These are phyloP conservation scores for Chelonia mydas DNA, from an alignment of 2,797 vertebrate species.

Conservation along the genomic window DNA sequence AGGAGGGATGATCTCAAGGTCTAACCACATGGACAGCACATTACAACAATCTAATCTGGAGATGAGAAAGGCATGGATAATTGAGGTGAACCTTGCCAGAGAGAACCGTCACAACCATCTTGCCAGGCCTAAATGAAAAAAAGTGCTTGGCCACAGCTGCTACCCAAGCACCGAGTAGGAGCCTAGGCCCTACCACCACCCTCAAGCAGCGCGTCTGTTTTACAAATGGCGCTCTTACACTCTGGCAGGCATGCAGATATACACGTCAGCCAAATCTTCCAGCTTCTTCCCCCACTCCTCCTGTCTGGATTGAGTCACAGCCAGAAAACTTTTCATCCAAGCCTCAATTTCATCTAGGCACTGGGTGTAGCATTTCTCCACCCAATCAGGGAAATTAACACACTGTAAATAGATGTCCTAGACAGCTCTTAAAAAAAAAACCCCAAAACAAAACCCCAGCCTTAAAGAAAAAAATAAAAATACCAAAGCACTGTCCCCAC, in stretches of 20 bases:
- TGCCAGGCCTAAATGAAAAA: not conserved
- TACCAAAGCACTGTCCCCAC: not conserved
- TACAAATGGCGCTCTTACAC: not conserved
- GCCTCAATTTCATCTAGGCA: not conserved
- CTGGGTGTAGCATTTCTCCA: not conserved
- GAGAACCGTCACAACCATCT: not conserved
- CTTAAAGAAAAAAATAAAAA: not conserved
- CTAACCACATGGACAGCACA: not conserved
- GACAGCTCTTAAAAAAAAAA: not conserved
- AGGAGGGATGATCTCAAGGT: not conserved
- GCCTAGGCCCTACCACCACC: not conserved
- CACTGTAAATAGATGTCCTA: not conserved
- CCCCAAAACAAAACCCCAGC: too few relatives aligned
- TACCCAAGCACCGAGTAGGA: not conserved
- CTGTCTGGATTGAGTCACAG: not conserved
- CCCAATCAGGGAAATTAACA: not conserved
- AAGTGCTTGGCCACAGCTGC: not conserved
- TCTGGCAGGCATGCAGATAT: not conserved
- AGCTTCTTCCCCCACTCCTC: not conserved
- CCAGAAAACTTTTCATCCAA: not conserved
- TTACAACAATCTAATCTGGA: not conserved
- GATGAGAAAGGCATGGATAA: not conserved
- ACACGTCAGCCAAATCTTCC: not conserved
- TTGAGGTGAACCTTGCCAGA: not conserved
- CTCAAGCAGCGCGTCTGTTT: not conserved